Evolutionary conservation across 2,113 vertebrate genomes (phyloP).

Genomic region (Grammomys surdaster): DNA sequence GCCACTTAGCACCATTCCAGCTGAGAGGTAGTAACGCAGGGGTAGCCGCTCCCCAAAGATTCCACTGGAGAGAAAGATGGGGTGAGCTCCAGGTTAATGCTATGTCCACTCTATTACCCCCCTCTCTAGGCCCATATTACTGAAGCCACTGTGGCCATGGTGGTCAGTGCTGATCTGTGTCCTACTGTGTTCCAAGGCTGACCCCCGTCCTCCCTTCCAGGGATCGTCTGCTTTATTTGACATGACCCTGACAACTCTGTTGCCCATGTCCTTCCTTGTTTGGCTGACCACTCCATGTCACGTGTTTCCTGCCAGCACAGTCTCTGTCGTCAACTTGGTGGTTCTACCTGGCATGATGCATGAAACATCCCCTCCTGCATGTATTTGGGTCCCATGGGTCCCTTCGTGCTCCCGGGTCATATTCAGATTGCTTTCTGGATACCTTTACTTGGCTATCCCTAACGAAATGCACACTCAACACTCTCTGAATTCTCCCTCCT

Average conservation of each 20-base stretch:
- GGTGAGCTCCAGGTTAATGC: not conserved
- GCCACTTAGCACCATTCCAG: constrained; percentile 95
- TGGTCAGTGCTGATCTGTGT: not conserved
- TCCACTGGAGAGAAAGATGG: constrained; percentile 86
- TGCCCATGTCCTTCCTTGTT: not conserved
- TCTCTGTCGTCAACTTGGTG: not conserved
- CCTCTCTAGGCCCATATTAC: accelerated
- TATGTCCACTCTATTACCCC: accelerated
- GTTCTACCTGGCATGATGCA: not conserved
- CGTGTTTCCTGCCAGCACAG: not conserved
- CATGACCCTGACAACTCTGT: accelerated
- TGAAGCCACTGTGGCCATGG: not conserved
- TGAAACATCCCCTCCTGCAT: too few species aligned
- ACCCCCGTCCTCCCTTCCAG: not conserved
- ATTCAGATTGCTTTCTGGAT: not conserved
- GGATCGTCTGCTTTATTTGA: not conserved
- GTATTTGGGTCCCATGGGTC: too few species aligned
- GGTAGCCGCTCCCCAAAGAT: constrained; percentile 98
- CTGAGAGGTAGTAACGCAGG: constrained; percentile 94
- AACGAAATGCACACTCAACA: not conserved
- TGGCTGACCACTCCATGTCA: not conserved
- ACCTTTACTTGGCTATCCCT: not conserved
- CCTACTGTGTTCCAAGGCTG: not conserved
- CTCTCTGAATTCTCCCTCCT: not conserved
- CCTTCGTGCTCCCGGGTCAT: not conserved